Evolutionary conservation across 2,113 vertebrate genomes (phyloP).

Genomic region (Fukomys damarensis): DNA sequence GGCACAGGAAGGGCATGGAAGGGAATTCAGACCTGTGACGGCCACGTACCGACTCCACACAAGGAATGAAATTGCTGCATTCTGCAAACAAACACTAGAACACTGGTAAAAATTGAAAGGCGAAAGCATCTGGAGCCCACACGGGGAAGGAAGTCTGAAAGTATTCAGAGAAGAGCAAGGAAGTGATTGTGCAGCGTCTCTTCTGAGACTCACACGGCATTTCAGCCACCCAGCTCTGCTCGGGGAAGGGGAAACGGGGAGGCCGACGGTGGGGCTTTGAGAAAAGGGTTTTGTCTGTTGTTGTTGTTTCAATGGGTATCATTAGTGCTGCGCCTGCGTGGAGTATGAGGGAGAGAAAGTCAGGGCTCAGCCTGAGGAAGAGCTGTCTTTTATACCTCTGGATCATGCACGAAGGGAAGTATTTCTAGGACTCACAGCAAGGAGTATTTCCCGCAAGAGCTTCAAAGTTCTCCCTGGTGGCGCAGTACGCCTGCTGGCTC

Average conservation of each 20-base stretch:
- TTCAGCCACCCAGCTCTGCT: no score
- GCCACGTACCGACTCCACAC: background rate
- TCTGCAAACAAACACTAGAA: no score
- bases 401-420: no score
- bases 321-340: background rate
- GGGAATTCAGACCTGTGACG: background rate
- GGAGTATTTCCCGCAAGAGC: background rate
- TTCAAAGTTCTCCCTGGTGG: fast-evolving
- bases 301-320: background rate
- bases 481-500: fast-evolving
- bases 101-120: no score
- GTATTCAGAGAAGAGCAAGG: fast-evolving
- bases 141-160: background rate
- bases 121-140: background rate
- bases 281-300: background rate
- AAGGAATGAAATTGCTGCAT: fast-evolving
- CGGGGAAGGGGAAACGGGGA: fast-evolving
- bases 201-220: background rate
- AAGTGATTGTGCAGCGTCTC: fast-evolving
- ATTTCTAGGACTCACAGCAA: background rate
- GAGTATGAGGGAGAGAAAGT: background rate
- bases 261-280: no score
- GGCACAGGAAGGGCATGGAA: background rate
- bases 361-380: fast-evolving
- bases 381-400: background rate